A percentile compares a stretch with the other conserved stretches of the same genome.
Evolutionary conservation across 2,797 vertebrate genomes (phyloP).

Genomic region (Epinephelus malabaricus): DNA sequence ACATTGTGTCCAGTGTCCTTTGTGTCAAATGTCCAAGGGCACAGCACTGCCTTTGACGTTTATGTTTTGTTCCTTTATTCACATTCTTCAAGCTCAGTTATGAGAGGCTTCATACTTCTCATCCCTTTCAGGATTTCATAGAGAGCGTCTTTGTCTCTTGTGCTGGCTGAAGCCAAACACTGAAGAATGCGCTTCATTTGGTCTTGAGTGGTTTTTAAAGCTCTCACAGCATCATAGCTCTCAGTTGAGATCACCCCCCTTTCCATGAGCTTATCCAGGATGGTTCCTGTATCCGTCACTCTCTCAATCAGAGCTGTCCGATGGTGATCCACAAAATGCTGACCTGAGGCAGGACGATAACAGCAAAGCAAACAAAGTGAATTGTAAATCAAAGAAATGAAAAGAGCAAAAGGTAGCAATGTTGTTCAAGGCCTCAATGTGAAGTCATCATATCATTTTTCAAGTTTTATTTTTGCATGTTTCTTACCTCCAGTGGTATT

Average conservation of each 20-base stretch:
- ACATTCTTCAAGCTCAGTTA: neutral
- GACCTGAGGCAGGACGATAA: neutral
- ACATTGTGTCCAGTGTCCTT: neutral
- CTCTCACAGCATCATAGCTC: neutral
- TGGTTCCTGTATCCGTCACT: neutral
- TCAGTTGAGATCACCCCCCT: neutral
- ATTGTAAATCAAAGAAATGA: neutral
- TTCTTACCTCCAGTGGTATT: neutral
- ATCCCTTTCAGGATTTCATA: conserved; percentile 18
- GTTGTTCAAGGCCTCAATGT: neutral
- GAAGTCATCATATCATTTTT: neutral
- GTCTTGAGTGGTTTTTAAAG: neutral
- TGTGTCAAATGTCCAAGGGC: neutral
- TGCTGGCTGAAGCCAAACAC: neutral
- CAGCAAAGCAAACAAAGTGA: neutral
- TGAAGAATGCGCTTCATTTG: conserved; percentile 16
- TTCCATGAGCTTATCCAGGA: conserved; percentile 16
- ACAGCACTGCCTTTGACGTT: neutral
- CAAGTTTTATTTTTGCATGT: neutral
- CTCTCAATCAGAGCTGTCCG: neutral
- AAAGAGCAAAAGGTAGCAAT: neutral
- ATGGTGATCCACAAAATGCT: conserved; percentile 30
- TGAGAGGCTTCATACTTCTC: neutral
- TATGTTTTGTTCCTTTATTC: neutral
- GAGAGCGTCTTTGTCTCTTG: neutral